Percentiles rank a stretch among this genome's conserved stretches.
Conservation (phyloP, 37 sponge, comb jelly and placozoan species). For the Halichondria panicea region DNA sequence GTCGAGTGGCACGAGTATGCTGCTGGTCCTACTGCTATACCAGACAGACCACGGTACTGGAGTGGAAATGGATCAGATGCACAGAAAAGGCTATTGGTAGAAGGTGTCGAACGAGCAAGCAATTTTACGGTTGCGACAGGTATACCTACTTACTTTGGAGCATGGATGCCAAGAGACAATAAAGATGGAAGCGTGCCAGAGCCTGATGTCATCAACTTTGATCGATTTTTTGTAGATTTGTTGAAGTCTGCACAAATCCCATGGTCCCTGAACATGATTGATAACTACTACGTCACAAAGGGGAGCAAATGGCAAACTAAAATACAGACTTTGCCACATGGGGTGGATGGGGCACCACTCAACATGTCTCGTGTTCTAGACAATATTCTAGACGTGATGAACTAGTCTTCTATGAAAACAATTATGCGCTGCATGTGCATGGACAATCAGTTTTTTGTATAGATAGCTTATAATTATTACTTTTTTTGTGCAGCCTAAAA, state of each 20-base stretch:
- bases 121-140: background rate
- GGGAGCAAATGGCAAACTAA: background rate
- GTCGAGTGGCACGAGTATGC: background rate
- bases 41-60: constrained; percentile 5
- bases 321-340: background rate
- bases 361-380: background rate
- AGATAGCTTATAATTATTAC: too few relatives aligned
- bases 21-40: constrained; percentile 4
- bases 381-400: background rate
- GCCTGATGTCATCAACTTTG: background rate
- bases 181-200: background rate
- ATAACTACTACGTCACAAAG: background rate
- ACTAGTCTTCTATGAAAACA: background rate
- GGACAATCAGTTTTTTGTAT: too few relatives aligned
- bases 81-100: background rate
- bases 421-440: too few relatives aligned
- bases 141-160: background rate
- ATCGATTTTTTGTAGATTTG: constrained; percentile 1
- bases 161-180: constrained; percentile 5
- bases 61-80: background rate
- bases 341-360: background rate
- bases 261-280: constrained; percentile 8
- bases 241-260: background rate
- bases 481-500: too few relatives aligned
- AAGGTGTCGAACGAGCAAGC: background rate